Conservation (phyloP, 2,113 vertebrate species). For the Mellivora capensis region DNA sequence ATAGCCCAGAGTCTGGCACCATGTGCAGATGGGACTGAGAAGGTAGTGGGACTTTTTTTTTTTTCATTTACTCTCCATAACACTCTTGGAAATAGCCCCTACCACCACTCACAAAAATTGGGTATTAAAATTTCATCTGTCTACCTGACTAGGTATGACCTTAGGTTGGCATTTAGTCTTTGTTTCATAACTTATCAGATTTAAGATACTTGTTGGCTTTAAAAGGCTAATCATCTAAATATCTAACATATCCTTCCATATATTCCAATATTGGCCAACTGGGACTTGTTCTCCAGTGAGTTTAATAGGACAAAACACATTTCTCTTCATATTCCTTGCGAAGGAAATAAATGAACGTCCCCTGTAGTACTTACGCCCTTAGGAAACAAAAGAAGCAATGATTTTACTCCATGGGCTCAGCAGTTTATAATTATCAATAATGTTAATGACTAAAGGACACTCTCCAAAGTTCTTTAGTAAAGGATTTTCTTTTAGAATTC, state of each 20-base stretch:
- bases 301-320: neutral
- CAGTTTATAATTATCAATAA: conserved; percentile 37
- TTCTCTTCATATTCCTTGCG: neutral
- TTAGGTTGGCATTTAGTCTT: neutral
- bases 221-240: neutral
- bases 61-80: neutral
- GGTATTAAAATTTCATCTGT: neutral
- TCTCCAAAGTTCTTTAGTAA: neutral
- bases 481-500: conserved; percentile 9
- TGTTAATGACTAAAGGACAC: neutral
- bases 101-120: neutral
- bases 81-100: neutral
- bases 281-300: neutral
- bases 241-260: neutral
- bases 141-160: neutral
- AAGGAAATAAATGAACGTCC: neutral
- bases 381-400: neutral
- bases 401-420: neutral
- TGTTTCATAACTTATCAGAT: neutral
- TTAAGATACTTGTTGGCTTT: neutral
- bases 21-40: neutral
- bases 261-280: neutral
- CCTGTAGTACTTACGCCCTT: neutral
- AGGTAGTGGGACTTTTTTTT: neutral
- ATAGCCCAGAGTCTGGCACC: neutral